Conservation (phyloP, 2,797 vertebrate genomes). For the Pristis pectinata region DNA sequence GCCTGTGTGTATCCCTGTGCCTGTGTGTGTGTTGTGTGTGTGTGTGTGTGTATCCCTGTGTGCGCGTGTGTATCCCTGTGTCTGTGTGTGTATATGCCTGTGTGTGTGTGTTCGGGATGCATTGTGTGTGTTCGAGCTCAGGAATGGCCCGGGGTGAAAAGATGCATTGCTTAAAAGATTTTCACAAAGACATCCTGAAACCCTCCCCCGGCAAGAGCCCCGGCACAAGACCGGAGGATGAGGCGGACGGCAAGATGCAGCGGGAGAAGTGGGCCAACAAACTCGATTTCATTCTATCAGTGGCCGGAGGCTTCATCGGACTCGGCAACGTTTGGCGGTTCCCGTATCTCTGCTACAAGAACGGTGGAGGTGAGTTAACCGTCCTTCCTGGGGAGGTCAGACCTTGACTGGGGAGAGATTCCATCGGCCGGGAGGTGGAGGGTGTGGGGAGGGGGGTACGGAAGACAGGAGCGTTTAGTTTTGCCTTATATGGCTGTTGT, state of each 20-base stretch:
- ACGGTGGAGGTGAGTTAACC: slow-evolving; percentile 81
- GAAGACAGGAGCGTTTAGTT: neutral
- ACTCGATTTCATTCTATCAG: slow-evolving; percentile 95
- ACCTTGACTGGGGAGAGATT: neutral
- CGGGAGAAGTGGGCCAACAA: slow-evolving; percentile 98
- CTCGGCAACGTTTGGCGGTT: slow-evolving; percentile 98
- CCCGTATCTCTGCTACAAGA: slow-evolving; percentile 99
- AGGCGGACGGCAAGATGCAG: slow-evolving; percentile 90
- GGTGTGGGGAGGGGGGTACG: neutral
- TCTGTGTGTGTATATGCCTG: neutral
- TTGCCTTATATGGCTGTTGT: neutral
- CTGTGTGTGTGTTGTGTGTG: neutral
- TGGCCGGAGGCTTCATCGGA: slow-evolving; percentile 94
- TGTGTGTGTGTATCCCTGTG: slow-evolving; percentile 14
- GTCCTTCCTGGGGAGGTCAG: slow-evolving; percentile 5
- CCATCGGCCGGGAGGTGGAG: neutral
- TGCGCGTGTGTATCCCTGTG: slow-evolving; percentile 27
- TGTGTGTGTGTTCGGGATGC: slow-evolving; percentile 23
- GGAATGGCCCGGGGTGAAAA: slow-evolving; percentile 97
- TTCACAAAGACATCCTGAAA: slow-evolving; percentile 97
- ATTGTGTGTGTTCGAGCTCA: slow-evolving; percentile 13
- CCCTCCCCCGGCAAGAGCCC: slow-evolving; percentile 96
- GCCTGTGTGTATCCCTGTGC: neutral
- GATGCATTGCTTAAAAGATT: slow-evolving; percentile 92
- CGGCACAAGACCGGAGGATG: slow-evolving; percentile 86